Conservation (phyloP, 2,113 vertebrate species). For the Elephantulus edwardii region DNA sequence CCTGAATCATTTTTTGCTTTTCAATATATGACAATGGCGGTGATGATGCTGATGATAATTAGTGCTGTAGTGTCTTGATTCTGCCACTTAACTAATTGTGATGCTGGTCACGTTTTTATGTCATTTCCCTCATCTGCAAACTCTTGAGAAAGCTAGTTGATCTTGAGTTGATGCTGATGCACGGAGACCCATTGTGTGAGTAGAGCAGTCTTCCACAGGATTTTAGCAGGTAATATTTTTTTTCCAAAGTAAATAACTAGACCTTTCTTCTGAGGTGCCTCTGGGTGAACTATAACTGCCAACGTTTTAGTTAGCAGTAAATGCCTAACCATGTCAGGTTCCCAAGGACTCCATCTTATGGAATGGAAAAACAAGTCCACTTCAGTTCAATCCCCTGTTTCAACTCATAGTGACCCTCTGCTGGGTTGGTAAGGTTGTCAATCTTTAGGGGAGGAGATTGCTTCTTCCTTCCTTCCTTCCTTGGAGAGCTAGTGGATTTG, state of each 20-base stretch:
- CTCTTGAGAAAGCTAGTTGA: background rate
- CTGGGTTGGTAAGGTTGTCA: no score
- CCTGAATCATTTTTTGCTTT: background rate
- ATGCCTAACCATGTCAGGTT: no score
- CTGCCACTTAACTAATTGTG: background rate
- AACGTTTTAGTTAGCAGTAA: no score
- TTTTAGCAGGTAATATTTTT: background rate
- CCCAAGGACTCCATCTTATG: no score
- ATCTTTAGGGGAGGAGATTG: no score
- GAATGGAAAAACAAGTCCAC: no score
- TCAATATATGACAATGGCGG: background rate
- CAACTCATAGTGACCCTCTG: no score
- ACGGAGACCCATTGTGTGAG: background rate
- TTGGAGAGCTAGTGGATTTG: no score
- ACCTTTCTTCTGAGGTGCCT: background rate
- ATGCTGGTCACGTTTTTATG: background rate
- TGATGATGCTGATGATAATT: background rate
- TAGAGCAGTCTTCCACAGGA: background rate
- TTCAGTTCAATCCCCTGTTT: no score
- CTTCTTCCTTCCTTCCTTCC: no score
- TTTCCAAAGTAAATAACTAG: background rate
- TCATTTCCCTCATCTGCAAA: background rate
- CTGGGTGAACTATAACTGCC: background rate
- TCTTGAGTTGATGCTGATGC: background rate
- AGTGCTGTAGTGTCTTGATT: background rate